Evolutionary conservation across 1,140 invertebrate species (phyloP).

Genomic region (Oreohelix idahoensis): DNA sequence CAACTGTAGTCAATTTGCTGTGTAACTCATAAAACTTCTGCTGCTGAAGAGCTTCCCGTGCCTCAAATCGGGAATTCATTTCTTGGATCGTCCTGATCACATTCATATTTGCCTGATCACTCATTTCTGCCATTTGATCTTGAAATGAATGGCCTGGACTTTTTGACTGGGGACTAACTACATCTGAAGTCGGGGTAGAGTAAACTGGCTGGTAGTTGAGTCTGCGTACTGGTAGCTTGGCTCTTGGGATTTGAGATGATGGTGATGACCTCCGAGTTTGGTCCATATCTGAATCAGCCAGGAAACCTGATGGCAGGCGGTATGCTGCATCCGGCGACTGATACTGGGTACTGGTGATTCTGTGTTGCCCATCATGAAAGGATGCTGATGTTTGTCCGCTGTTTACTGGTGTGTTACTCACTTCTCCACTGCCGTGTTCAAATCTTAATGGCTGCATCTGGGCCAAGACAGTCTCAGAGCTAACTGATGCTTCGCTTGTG

Average conservation of each 20-base stretch:
- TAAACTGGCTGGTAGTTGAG: not conserved
- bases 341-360: not conserved
- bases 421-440: not conserved
- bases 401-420: not conserved
- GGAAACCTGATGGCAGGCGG: not conserved
- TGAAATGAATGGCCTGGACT: not conserved
- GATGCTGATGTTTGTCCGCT: not conserved
- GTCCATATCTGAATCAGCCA: not conserved
- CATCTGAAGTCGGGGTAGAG: not conserved
- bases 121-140: not conserved
- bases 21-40: slow-evolving; percentile 15
- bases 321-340: not conserved
- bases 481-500: not conserved
- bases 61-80: not conserved
- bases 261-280: not conserved
- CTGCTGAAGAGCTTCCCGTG: not conserved
- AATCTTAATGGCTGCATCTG: not conserved
- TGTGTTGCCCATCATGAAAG: not conserved
- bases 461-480: not conserved
- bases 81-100: not conserved
- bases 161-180: not conserved
- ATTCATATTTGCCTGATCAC: not conserved
- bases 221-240: not conserved
- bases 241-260: not conserved
- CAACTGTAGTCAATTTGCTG: not conserved